These are phyloP conservation scores for Anarsia innoxiella DNA, from an alignment of 2,888 invertebrate species.

Conservation along the genomic window DNA sequence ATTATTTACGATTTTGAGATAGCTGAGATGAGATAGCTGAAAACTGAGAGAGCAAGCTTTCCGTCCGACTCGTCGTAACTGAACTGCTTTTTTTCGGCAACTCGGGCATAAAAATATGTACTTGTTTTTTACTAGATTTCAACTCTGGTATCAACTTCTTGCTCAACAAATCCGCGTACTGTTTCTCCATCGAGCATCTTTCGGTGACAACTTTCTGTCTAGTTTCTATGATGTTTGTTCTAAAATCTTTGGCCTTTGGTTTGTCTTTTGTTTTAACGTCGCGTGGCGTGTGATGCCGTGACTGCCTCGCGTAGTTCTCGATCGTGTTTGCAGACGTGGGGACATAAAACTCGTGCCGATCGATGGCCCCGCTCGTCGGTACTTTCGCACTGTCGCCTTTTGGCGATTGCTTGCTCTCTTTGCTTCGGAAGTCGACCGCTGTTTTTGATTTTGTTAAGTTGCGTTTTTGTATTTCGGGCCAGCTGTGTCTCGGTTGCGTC, in stretches of 20 bases:
- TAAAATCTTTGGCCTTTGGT: slow-evolving; percentile 45
- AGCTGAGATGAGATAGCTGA: no score
- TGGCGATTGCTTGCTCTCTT: slow-evolving; percentile 39
- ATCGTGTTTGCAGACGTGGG: slow-evolving; percentile 66
- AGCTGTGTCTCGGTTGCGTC: slow-evolving; percentile 59
- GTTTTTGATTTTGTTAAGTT: slow-evolving; percentile 56
- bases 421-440: slow-evolving; percentile 42
- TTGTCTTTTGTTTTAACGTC: slow-evolving; percentile 45
- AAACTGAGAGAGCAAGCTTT: slow-evolving; percentile 49
- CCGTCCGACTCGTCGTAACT: slow-evolving; percentile 39
- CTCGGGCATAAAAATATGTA: slow-evolving; percentile 84
- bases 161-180: slow-evolving; percentile 58
- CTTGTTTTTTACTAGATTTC: slow-evolving; percentile 74
- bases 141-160: slow-evolving; percentile 61
- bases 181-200: slow-evolving; percentile 53
- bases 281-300: slow-evolving; percentile 63
- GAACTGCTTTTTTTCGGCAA: slow-evolving; percentile 70
- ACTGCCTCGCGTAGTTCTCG: slow-evolving; percentile 69
- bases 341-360: slow-evolving; percentile 60
- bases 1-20: slow-evolving; percentile 29
- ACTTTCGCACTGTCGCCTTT: slow-evolving; percentile 48
- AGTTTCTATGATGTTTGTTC: slow-evolving; percentile 47
- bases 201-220: slow-evolving; percentile 55
- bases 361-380: slow-evolving; percentile 50
- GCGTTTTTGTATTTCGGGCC: slow-evolving; percentile 57